Percentiles rank a stretch among this genome's conserved stretches.
These are phyloP conservation scores for Trichosurus vulpecula DNA, from an alignment of 2,797 vertebrate genomes.

Conservation along the genomic window DNA sequence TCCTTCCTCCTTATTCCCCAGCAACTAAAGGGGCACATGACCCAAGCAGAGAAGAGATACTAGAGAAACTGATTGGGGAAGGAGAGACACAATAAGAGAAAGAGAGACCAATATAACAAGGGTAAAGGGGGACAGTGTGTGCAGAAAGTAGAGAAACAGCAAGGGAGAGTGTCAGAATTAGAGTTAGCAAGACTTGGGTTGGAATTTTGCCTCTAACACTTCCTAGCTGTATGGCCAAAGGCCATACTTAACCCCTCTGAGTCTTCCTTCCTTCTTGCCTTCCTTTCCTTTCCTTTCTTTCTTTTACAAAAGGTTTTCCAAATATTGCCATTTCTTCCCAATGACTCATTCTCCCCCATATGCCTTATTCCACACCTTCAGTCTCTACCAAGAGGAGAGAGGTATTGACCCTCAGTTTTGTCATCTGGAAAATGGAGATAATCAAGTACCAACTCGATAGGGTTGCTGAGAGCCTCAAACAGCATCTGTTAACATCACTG, in stretches of 20 bases:
- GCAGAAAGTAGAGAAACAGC: not conserved
- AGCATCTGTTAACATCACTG: not conserved
- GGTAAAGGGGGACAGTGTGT: slow-evolving; percentile 9
- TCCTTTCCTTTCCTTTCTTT: not conserved
- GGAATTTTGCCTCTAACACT: not conserved
- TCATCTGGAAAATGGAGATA: not conserved
- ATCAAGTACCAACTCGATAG: not conserved
- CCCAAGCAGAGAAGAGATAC: slow-evolving; percentile 66
- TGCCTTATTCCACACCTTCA: not conserved
- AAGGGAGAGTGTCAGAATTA: slow-evolving; percentile 39
- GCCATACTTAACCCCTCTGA: not conserved
- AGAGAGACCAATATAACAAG: slow-evolving; percentile 54
- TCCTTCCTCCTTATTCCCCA: slow-evolving; percentile 33
- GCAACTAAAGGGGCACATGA: slow-evolving; percentile 57
- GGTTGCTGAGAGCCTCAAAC: not conserved
- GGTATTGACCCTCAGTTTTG: not conserved
- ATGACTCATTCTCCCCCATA: not conserved
- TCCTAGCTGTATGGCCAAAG: not conserved
- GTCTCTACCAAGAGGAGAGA: not conserved
- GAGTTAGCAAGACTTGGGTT: not conserved
- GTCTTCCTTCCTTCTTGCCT: not conserved
- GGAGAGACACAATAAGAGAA: slow-evolving; percentile 69
- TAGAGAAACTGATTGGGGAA: slow-evolving; percentile 39
- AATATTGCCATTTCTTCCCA: not conserved
- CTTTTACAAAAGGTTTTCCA: not conserved